These are phyloP conservation scores for Scaptomyza cyrtandrae DNA, from an alignment of 2,888 invertebrate genomes.

Conservation along the genomic window DNA sequence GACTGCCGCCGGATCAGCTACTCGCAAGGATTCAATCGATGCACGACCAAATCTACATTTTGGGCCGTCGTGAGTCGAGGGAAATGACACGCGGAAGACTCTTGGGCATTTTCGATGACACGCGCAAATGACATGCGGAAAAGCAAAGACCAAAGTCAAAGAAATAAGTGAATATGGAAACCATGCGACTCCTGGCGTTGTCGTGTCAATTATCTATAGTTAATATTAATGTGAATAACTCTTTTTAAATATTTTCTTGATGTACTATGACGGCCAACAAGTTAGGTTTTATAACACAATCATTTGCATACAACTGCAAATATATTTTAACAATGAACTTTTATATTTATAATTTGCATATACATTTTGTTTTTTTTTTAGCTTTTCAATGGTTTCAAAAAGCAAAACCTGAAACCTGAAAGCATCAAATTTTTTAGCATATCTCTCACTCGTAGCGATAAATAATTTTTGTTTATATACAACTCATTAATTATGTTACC, in stretches of 20 bases:
- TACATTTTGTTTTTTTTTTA: not conserved
- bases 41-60: slow-evolving; percentile 96
- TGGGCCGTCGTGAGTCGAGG: slow-evolving; percentile 97
- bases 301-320: not conserved
- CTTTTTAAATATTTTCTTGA: not conserved
- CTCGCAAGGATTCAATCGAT: slow-evolving; percentile 97
- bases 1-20: slow-evolving; percentile 91
- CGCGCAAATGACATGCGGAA: not conserved
- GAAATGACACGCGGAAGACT: slow-evolving; percentile 98
- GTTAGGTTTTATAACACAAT: not conserved
- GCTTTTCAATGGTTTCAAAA: too few species aligned
- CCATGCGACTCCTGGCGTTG: not conserved
- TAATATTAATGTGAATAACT: not conserved
- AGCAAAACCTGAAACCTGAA: not conserved
- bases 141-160: slow-evolving; percentile 22
- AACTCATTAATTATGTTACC: not conserved
- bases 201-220: not conserved
- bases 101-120: slow-evolving; percentile 90
- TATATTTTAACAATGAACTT: not conserved
- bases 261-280: too few species aligned
- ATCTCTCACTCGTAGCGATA: not conserved
- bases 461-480: not conserved
- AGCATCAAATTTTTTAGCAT: not conserved
- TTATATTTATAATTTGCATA: not conserved
- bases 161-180: slow-evolving; percentile 11